Evolutionary conservation across 2,797 vertebrate genomes (phyloP).

Genomic region (Salarias fasciatus): DNA sequence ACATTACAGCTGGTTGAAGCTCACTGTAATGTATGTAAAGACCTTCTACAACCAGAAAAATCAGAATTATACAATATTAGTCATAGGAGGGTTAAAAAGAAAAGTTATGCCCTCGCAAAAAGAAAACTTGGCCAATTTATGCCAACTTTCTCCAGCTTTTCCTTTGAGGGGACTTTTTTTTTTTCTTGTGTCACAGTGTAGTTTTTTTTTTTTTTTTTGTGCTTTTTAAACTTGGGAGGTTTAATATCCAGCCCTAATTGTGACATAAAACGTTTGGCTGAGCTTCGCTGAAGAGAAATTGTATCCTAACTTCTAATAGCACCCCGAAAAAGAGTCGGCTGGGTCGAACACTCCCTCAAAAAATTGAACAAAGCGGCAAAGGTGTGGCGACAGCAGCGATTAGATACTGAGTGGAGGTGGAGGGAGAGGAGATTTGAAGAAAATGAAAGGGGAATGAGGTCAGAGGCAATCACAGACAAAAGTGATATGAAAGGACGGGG

Average conservation of each 20-base stretch:
- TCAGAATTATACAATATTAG: too few species aligned
- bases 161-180: too few species aligned
- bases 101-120: too few species aligned
- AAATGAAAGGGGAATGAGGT: conserved; percentile 71
- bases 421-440: conserved; percentile 57
- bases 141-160: too few species aligned
- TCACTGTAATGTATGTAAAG: too few species aligned
- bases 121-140: too few species aligned
- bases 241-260: background rate
- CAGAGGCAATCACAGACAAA: conserved; percentile 69
- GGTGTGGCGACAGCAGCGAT: conserved; percentile 58
- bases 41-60: too few species aligned
- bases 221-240: background rate
- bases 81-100: too few species aligned
- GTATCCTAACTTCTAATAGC: conserved; percentile 10
- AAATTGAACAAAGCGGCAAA: conserved; percentile 48
- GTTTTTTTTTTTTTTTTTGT: too few species aligned
- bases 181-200: too few species aligned
- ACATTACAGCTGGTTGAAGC: too few species aligned
- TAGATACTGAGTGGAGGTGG: conserved; percentile 54
- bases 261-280: conserved; percentile 1
- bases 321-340: conserved; percentile 5
- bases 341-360: conserved; percentile 8
- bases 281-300: conserved; percentile 7
- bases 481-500: conserved; percentile 51